Conservation (phyloP, 1,140 invertebrate species). For the Eumeta japonica region DNA sequence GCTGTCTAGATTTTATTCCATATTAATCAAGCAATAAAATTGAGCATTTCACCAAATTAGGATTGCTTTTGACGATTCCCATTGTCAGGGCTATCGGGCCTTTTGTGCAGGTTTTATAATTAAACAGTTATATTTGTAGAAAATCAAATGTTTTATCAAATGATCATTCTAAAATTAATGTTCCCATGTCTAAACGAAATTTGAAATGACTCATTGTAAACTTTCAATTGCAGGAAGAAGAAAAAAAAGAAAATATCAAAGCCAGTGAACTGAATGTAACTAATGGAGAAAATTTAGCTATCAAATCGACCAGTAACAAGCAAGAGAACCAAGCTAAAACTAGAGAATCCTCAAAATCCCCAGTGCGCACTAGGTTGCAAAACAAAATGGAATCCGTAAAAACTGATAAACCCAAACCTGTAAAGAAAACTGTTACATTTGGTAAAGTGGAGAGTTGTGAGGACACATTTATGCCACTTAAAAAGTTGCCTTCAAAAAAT, state of each 20-base stretch:
- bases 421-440: constrained; percentile 57
- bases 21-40: no score
- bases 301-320: constrained; percentile 20
- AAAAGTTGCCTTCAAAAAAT: constrained; percentile 47
- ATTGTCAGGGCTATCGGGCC: no score
- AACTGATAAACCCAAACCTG: constrained; percentile 44
- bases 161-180: no score
- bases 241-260: constrained; percentile 53
- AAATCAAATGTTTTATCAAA: no score
- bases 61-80: no score
- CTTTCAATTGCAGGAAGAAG: constrained; percentile 52
- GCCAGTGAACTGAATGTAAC: constrained; percentile 34
- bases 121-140: no score
- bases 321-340: constrained; percentile 23
- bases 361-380: constrained; percentile 52
- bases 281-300: constrained; percentile 32
- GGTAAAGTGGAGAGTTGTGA: constrained; percentile 55
- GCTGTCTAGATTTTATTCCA: no score
- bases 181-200: constrained; percentile 30
- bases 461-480: constrained; percentile 47
- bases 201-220: no score
- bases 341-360: constrained; percentile 37
- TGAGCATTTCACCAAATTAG: no score
- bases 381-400: constrained; percentile 54
- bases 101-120: no score